Base-by-base conservation (phyloP, 1,140 invertebrate genomes). In the Idris sp. region DNA sequence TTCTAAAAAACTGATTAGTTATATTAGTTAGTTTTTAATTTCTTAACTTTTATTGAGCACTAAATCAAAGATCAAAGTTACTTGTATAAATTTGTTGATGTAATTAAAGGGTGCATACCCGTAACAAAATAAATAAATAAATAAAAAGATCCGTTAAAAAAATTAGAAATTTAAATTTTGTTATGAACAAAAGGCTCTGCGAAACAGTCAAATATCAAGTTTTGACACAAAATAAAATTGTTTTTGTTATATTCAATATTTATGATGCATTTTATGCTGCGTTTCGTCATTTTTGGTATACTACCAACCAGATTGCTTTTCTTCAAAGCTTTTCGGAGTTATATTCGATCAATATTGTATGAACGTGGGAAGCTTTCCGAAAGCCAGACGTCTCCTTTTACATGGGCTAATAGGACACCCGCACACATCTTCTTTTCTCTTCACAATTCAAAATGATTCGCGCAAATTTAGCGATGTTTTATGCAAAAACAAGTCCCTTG, bases 371-470 rank as follows among this genome's bases (percentile, higher is more conserved):
- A 71, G 67, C 56, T 71, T 71, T 62, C 35, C 40, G 67, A 71
- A 71, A 71, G 49, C 48, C 31, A 71, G 67, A 71, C 67, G 49
- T 71, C 67, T 71, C 41, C 49, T 18, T 71, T 71, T 71, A 41
- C 67, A 35, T 31, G 40, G 49, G 67, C 56, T 71, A 71, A 72
- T 72, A 51, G 58, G 49, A 58, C 51, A 35, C 43, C 35, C 43
- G 51, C 58, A 54, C 62, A 72, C 68, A 49, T 62, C 51, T 72
- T 72, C 58, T 64, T 72, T 72, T 72, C 68, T 72, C 51, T 64
- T 72, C 64, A n/a, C 67, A 48, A 51, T 38, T 62, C 36, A 19
- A 64, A 73, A 64, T 64, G 64, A 53, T 68, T 40, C 30, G 40
- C 48, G 59, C 49, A 61, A 67, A 46, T 54, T 56, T 51, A n/a